Base-by-base conservation (phyloP, 2,113 vertebrate species). In the Vulpes lagopus region DNA sequence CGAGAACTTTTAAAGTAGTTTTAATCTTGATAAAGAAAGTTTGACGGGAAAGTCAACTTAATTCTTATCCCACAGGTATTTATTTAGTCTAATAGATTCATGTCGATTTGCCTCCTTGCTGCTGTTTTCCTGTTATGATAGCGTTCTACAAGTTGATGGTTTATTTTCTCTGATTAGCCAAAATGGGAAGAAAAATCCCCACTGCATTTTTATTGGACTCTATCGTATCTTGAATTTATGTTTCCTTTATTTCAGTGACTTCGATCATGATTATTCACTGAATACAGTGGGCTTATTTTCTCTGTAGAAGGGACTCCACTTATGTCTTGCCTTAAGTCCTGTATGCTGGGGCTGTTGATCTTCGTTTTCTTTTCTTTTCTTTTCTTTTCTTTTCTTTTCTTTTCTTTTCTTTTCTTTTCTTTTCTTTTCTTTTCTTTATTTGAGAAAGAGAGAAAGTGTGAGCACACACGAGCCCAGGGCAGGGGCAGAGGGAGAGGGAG, bases 121-220 rank as follows among this genome's bases (percentile, higher is more conserved):
- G 73, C 35, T 0, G 7, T 84, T 87, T 86, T 62, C 62, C 64
- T 95, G 35, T 93, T 60, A 64, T 43, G 59, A 57, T 10, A 71
- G 32, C 23, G 1, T 64, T 49, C 90, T 30, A 11, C 25, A 76
- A 57, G 19, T 30, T 12, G 27, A 76, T 88, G 53, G 76, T 65
- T 96, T 82, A 71, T 96, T 96, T 95, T 87, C 69, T 85, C 53
- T 71, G 79, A 69, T 90, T 71, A 89, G 64, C 67, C 89, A 53
- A 65, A 93, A 67, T 51, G 85, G 78, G 78, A 71, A 62, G 89
- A 62, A 89, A 82, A 86, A 57, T 53, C 30, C 43, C 14, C 55
- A 27, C 85, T 64, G 57, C 1, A 1, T 67, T 96, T 94, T 93
- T 89, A 93, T 91, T 94, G 91, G 60, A 86, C 17, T 89, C 35